Evolutionary conservation across 92 coral and sea anemone species (phyloP).

Genomic region (Epizoanthus illoricatus): DNA sequence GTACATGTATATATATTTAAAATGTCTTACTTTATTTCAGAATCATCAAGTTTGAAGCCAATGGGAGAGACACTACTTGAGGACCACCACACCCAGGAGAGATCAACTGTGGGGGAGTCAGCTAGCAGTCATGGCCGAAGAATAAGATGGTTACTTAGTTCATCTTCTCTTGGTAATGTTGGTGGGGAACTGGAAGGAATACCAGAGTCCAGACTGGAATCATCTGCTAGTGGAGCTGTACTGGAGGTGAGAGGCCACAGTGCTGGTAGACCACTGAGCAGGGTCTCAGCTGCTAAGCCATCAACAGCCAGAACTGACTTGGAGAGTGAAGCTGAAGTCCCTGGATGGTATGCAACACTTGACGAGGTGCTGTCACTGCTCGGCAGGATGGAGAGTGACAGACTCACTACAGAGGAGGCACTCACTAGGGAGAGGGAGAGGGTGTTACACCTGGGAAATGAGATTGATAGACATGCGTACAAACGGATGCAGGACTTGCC

Average conservation of each 20-base stretch:
- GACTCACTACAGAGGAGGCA: conserved; percentile 73
- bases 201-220: conserved; percentile 59
- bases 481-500: conserved; percentile 88
- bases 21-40: neutral
- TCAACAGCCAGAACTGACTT: conserved; percentile 36
- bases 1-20: neutral
- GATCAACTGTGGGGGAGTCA: conserved; percentile 39
- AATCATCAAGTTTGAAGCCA: conserved; percentile 19
- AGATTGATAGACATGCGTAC: conserved; percentile 85
- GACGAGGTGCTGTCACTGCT: conserved; percentile 83
- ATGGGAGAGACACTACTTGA: conserved; percentile 6
- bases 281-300: conserved; percentile 53
- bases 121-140: conserved; percentile 72
- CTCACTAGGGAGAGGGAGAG: conserved; percentile 72
- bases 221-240: conserved; percentile 86
- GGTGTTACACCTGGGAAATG: conserved; percentile 64
- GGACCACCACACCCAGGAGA: conserved; percentile 29
- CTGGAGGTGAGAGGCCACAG: conserved; percentile 76
- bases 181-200: conserved; percentile 51
- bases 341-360: conserved; percentile 63
- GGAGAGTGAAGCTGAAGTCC: conserved; percentile 41
- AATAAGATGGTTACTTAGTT: conserved; percentile 78
- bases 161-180: conserved; percentile 71
- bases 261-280: conserved; percentile 53
- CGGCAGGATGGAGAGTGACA: conserved; percentile 86